phyloP scores from a whole-genome alignment of 2,888 invertebrate species.

The Plebejus argus region DNA sequence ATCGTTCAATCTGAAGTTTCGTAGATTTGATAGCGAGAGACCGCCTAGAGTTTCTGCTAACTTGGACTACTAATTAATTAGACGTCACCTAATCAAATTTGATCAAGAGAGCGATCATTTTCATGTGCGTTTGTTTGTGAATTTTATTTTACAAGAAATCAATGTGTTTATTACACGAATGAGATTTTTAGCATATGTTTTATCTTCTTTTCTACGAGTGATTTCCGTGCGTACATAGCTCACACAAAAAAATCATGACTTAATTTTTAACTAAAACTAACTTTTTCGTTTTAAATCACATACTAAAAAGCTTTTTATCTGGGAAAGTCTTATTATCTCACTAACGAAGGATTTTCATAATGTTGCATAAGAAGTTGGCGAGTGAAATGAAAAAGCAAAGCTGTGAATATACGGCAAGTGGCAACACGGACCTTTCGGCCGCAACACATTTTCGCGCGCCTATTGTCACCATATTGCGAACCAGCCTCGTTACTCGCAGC shows the following conservation, averaged over 20 bases:
- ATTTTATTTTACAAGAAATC: not conserved
- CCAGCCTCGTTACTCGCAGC: not conserved
- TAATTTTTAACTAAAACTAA: not conserved
- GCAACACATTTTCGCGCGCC: slow-evolving; percentile 17
- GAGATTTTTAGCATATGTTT: not conserved
- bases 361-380: slow-evolving; percentile 17
- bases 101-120: not conserved
- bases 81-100: slow-evolving; percentile 6
- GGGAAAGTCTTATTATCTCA: not conserved
- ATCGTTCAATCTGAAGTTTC: slow-evolving; percentile 17
- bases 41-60: slow-evolving; percentile 7
- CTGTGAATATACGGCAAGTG: slow-evolving; percentile 15
- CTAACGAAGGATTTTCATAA: not conserved
- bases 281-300: not conserved
- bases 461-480: slow-evolving; percentile 17
- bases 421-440: slow-evolving; percentile 5
- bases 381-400: slow-evolving; percentile 16
- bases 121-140: not conserved
- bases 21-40: slow-evolving; percentile 3
- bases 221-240: too few relatives aligned
- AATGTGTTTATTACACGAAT: too few relatives aligned
- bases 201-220: not conserved
- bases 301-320: not conserved
- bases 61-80: slow-evolving; percentile 1
- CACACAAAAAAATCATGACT: too few relatives aligned